phyloP scores from a whole-genome alignment of 2,113 vertebrate species.

The Ceyx melanurus region DNA sequence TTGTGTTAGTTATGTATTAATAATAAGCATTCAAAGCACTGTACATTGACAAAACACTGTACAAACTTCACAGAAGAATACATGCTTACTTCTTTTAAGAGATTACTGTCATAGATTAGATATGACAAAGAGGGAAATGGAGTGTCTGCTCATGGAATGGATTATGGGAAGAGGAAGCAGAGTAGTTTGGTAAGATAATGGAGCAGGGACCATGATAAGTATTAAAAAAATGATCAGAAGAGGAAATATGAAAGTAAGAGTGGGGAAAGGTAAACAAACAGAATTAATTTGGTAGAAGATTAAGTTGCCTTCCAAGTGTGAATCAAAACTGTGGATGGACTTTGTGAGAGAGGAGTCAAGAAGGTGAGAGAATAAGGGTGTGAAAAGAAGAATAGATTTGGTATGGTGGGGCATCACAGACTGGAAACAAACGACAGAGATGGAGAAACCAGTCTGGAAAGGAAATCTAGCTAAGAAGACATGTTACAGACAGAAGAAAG shows the following conservation, averaged over 20 bases:
- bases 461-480: neutral
- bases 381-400: neutral
- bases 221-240: neutral
- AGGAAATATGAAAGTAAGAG: neutral
- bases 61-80: neutral
- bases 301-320: neutral
- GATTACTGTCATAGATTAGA: neutral
- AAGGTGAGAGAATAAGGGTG: neutral
- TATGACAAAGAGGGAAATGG: rapidly evolving
- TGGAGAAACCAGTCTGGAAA: neutral
- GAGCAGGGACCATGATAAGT: neutral
- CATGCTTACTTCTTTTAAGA: neutral
- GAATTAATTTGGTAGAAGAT: neutral
- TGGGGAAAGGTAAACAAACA: neutral
- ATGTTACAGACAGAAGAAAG: neutral
- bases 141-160: neutral
- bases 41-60: neutral
- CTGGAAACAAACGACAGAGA: neutral
- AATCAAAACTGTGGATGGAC: neutral
- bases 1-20: neutral
- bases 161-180: neutral
- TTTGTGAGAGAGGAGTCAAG: neutral
- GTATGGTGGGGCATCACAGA: neutral
- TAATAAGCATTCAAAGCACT: neutral
- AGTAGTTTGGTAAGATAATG: neutral